A percentile compares a stretch with the other conserved stretches of the same genome.
Conservation (phyloP, 2,888 invertebrate species). For the Parnassius apollo region DNA sequence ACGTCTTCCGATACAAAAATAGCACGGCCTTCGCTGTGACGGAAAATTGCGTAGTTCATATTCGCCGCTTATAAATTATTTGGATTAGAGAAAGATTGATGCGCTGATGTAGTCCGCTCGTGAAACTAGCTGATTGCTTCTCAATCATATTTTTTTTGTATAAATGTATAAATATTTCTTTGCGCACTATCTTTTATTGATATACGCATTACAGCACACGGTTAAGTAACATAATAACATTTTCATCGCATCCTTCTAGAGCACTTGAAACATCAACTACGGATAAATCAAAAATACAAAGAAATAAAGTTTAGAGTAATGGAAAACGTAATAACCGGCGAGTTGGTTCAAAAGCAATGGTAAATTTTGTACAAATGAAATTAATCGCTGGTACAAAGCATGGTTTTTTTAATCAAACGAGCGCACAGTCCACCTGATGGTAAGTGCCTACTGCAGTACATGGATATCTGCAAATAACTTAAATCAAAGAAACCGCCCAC, state of each 20-base stretch:
- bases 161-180: constrained; percentile 23
- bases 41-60: constrained; percentile 57
- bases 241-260: background rate
- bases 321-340: too few relatives aligned
- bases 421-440: too few relatives aligned
- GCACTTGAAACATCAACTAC: background rate
- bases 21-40: constrained; percentile 66
- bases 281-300: background rate
- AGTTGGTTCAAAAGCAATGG: too few relatives aligned
- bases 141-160: constrained; percentile 18
- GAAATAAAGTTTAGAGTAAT: too few relatives aligned
- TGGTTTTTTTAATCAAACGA: too few relatives aligned
- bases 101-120: constrained; percentile 37
- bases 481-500: too few relatives aligned
- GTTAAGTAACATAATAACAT: background rate
- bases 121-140: constrained; percentile 25
- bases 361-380: too few relatives aligned
- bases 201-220: background rate
- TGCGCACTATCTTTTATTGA: constrained; percentile 11
- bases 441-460: too few relatives aligned
- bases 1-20: constrained; percentile 61
- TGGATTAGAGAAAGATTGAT: constrained; percentile 47
- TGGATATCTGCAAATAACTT: too few relatives aligned
- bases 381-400: too few relatives aligned
- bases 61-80: constrained; percentile 36